Conservation (phyloP, 1,140 invertebrate species). For the Steinernema feltiae region DNA sequence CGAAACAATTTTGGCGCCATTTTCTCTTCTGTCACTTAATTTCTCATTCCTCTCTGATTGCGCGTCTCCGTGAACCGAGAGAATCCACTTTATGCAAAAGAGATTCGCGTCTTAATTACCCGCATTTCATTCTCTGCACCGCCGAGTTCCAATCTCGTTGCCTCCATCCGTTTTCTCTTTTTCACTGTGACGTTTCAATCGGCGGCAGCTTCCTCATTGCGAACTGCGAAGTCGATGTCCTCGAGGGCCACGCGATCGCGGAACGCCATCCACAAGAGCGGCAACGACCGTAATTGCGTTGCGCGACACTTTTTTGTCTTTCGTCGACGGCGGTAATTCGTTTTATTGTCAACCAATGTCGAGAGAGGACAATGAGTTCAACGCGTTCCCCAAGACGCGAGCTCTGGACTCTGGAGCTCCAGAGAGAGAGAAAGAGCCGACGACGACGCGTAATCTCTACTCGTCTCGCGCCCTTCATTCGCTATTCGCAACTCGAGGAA, state of each 20-base stretch:
- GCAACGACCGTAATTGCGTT: background rate
- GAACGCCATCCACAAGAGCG: too few species aligned
- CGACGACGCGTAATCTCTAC: background rate
- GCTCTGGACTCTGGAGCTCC: background rate
- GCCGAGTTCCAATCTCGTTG: conserved; percentile 6
- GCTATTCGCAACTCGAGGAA: background rate
- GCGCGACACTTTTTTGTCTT: conserved; percentile 12
- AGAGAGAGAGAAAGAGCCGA: background rate
- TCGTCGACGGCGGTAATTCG: background rate
- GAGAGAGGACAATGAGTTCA: background rate
- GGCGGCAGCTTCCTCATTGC: too few species aligned
- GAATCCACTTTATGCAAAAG: conserved; percentile 12
- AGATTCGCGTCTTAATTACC: conserved; percentile 8
- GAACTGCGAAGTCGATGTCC: too few species aligned
- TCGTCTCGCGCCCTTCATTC: background rate
- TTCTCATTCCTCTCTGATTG: too few species aligned
- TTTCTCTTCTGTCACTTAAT: background rate
- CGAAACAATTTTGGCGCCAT: background rate
- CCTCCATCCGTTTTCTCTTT: background rate
- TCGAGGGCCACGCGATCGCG: background rate
- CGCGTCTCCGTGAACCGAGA: background rate
- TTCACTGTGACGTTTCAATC: background rate
- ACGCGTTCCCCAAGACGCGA: background rate
- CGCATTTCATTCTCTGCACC: background rate
- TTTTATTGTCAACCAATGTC: background rate